These are phyloP conservation scores for Leptinotarsa juncta DNA, from an alignment of 2,888 invertebrate genomes.

Conservation along the genomic window DNA sequence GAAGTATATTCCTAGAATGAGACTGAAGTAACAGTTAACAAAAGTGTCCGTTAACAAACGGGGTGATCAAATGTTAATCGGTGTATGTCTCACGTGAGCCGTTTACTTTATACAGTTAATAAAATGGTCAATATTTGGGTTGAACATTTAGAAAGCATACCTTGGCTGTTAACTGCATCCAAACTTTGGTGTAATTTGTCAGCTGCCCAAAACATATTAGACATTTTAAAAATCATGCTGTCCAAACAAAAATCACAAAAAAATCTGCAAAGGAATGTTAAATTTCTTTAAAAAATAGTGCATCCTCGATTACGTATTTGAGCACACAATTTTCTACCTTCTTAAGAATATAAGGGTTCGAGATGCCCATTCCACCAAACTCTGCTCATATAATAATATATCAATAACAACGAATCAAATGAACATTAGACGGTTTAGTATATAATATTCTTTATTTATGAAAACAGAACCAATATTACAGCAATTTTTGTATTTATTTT, in stretches of 20 bases:
- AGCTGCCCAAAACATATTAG: slow-evolving; percentile 61
- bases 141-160: slow-evolving; percentile 64
- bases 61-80: neutral
- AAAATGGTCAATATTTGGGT: slow-evolving; percentile 40
- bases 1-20: no score
- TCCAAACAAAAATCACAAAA: slow-evolving; percentile 26
- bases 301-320: neutral
- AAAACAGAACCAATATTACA: neutral
- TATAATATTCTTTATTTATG: slow-evolving; percentile 19
- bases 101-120: slow-evolving; percentile 11
- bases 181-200: slow-evolving; percentile 74
- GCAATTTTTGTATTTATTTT: neutral
- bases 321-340: neutral
- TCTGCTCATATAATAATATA: neutral
- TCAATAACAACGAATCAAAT: neutral
- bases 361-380: slow-evolving; percentile 22
- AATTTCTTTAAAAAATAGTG: neutral
- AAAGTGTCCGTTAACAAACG: no score
- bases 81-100: slow-evolving; percentile 9
- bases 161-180: slow-evolving; percentile 75
- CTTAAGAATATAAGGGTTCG: neutral
- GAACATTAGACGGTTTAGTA: neutral
- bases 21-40: no score
- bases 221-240: slow-evolving; percentile 16
- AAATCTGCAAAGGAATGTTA: slow-evolving; percentile 8